Evolutionary conservation across 2,888 invertebrate genomes (phyloP), one percentile per base, ranked within the genome.

Genomic region (Scaptodrosophila latifasciaeformis): DNA sequence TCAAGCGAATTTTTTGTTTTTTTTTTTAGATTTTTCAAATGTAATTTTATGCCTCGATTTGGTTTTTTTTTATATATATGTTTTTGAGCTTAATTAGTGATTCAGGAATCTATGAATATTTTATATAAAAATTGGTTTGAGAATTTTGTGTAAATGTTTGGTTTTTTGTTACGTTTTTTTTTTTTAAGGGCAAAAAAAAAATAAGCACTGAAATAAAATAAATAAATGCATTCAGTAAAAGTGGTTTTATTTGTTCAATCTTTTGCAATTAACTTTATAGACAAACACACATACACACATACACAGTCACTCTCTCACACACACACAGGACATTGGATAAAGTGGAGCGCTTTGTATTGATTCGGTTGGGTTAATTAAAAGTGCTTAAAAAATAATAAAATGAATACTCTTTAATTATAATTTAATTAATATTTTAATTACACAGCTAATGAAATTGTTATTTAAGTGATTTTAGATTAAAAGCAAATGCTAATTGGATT

Each of bases 371-470:
- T 34, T 6, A 6, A 13, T 34, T 34, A 34, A 34, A 9, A 13
- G 27, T 9, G 27, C 27, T 27, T 27, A 39, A 21, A 40, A 21
- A 19, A 18, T 4, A 40, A 45, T 30, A 21, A 44, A 35, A 35
- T 9, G 12, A 53, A 48, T 24, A 7, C 24, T 24, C 51, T 63
- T 59, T 65, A 75, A 72, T 70, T 67, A 78, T 78, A 71, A 65
- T 72, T 71, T 71, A 75, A 72, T 76, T 72, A 71, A 58, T 59
- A 76, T 66, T 68, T 64, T 76, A 79, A 79, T 72, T 68, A 72
- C 64, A 44, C 59, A 47, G 54, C 52, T 40, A 24, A 37, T 31
- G 21, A 48, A 35, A 39, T 49, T 42, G 55, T 52, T 55, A 56
- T 42, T 64, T 42, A 40, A 55, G 30, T 44, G 54, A 54, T 68